phyloP scores from a whole-genome alignment of 2,797 vertebrate genomes.

The Pantherophis alleghaniensis region DNA sequence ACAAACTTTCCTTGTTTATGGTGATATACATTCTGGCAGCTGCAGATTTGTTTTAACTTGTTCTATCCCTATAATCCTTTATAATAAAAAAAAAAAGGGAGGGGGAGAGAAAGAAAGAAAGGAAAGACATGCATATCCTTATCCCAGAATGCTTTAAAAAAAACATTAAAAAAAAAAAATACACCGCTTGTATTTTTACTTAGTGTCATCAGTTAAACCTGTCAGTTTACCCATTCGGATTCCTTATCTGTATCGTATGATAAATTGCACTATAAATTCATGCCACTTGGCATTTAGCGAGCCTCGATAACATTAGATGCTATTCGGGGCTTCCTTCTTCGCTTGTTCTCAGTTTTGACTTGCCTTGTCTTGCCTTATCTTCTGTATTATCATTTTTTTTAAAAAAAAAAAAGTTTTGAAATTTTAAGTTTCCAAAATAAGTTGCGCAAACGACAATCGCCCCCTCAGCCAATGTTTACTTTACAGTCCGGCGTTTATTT shows the following conservation, averaged over 20 bases:
- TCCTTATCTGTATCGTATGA: slow-evolving; percentile 65
- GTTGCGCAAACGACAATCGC: slow-evolving; percentile 5
- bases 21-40: not conserved
- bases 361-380: not conserved
- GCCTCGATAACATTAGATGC: slow-evolving; percentile 55
- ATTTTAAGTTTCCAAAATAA: slow-evolving; percentile 30
- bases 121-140: slow-evolving; percentile 31
- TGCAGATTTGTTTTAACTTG: not conserved
- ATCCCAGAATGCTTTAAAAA: slow-evolving; percentile 30
- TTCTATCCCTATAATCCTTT: slow-evolving; percentile 45
- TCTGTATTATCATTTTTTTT: slow-evolving; percentile 47
- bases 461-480: slow-evolving; percentile 9
- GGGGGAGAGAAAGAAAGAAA: not conserved
- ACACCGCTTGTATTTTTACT: slow-evolving; percentile 65
- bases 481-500: slow-evolving; percentile 9
- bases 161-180: too few relatives aligned
- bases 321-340: slow-evolving; percentile 55
- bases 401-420: slow-evolving; percentile 53
- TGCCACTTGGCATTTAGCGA: slow-evolving; percentile 65
- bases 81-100: not conserved
- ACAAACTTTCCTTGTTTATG: not conserved
- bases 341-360: slow-evolving; percentile 33
- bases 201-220: slow-evolving; percentile 69
- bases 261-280: slow-evolving; percentile 64
- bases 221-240: slow-evolving; percentile 56